These are phyloP conservation scores for Catocala fraxini DNA, from an alignment of 2,888 invertebrate species.

Conservation along the genomic window DNA sequence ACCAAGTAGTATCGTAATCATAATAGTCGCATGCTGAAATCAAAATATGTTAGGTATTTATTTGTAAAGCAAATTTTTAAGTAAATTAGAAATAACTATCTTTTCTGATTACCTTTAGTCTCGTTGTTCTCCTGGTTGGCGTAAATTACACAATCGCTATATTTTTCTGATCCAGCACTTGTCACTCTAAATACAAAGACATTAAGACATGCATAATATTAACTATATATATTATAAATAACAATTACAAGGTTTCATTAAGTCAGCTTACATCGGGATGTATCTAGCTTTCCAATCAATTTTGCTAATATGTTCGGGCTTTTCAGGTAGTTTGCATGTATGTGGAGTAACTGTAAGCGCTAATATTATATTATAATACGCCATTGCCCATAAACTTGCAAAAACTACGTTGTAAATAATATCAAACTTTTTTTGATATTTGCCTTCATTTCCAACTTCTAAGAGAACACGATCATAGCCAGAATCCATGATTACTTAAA, in stretches of 20 bases:
- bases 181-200: slow-evolving; percentile 26
- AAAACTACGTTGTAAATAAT: slow-evolving; percentile 74
- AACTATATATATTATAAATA: too few relatives aligned
- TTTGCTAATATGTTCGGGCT: slow-evolving; percentile 62
- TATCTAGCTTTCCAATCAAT: slow-evolving; percentile 68
- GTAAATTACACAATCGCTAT: slow-evolving; percentile 63
- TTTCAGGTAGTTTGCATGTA: slow-evolving; percentile 73
- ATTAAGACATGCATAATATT: background rate
- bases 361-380: slow-evolving; percentile 76
- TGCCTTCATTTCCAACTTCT: slow-evolving; percentile 72
- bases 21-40: slow-evolving; percentile 63
- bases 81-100: too few relatives aligned
- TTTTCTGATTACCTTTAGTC: slow-evolving; percentile 30
- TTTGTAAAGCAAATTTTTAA: too few relatives aligned
- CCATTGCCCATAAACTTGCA: slow-evolving; percentile 69
- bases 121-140: slow-evolving; percentile 21
- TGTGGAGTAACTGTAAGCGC: slow-evolving; percentile 77
- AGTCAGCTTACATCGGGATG: slow-evolving; percentile 65
- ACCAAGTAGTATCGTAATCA: slow-evolving; percentile 70
- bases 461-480: slow-evolving; percentile 64
- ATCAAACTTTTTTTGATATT: slow-evolving; percentile 78
- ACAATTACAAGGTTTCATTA: background rate
- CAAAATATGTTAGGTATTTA: background rate
- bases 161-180: slow-evolving; percentile 37
- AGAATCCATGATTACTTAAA: slow-evolving; percentile 55